phyloP scores from a whole-genome alignment of 1,140 invertebrate genomes.

The Chionoecetes opilio region DNA sequence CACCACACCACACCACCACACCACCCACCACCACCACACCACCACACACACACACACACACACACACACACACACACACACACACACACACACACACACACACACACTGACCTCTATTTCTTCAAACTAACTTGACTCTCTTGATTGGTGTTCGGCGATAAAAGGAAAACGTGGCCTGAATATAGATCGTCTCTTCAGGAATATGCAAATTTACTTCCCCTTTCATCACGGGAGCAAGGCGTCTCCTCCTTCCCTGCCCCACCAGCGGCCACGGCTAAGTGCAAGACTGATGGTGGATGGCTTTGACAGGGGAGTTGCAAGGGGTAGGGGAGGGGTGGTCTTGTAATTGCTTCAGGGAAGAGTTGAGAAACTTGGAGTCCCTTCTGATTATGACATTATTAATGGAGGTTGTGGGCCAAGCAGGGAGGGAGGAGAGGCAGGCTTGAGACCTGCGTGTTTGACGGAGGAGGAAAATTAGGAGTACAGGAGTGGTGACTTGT shows the following conservation, averaged over 20 bases:
- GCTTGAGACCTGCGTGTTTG: neutral
- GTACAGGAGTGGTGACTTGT: too few relatives aligned
- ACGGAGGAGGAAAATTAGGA: neutral
- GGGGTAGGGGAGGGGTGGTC: neutral
- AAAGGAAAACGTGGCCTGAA: conserved; percentile 29
- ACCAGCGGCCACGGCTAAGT: neutral
- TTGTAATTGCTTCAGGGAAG: conserved; percentile 59
- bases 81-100: neutral
- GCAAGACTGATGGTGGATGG: conserved; percentile 41
- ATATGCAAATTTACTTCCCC: conserved; percentile 17
- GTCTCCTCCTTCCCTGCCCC: neutral
- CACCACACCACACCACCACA: too few relatives aligned
- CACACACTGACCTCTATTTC: conserved; percentile 6
- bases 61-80: neutral
- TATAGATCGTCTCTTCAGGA: conserved; percentile 19
- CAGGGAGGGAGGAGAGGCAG: neutral
- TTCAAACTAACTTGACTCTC: neutral
- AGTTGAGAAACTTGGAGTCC: conserved; percentile 50
- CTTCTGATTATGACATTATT: conserved; percentile 69
- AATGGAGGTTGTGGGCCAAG: conserved; percentile 49
- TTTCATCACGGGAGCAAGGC: conserved; percentile 1
- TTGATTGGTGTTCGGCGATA: neutral
- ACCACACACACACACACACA: conserved; percentile 10
- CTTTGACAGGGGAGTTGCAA: neutral
- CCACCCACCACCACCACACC: conserved; percentile 30